Conservation (phyloP, 2,797 vertebrate genomes). For the Bradypodion ventrale region DNA sequence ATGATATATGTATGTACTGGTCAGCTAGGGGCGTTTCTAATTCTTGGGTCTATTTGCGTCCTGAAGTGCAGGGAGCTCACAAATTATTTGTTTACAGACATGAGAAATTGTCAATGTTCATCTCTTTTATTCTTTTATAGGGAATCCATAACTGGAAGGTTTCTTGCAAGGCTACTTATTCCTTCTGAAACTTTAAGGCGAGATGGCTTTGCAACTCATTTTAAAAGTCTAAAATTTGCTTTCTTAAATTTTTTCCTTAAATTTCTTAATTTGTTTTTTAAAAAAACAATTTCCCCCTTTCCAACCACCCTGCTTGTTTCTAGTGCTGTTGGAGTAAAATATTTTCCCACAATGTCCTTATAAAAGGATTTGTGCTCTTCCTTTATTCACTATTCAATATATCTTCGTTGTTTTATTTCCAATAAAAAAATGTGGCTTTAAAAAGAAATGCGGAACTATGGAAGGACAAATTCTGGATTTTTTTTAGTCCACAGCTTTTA, state of each 20-base stretch:
- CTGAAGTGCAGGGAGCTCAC: constrained; percentile 69
- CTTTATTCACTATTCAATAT: background rate
- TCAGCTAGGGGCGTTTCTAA: constrained; percentile 82
- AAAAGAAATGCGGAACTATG: constrained; percentile 10
- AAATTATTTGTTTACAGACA: constrained; percentile 83
- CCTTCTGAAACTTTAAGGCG: constrained; percentile 70
- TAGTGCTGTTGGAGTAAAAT: constrained; percentile 17
- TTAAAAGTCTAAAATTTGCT: constrained; percentile 4
- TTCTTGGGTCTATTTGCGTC: constrained; percentile 77
- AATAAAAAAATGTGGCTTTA: constrained; percentile 30
- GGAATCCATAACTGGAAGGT: constrained; percentile 79
- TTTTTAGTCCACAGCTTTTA: background rate
- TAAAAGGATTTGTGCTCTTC: constrained; percentile 30
- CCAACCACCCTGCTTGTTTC: background rate
- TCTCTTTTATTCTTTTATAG: constrained; percentile 82
- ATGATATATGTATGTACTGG: constrained; percentile 87
- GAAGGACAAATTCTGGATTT: background rate
- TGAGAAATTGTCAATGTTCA: constrained; percentile 77
- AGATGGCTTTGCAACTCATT: constrained; percentile 59
- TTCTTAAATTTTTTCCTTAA: constrained; percentile 7
- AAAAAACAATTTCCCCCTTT: background rate
- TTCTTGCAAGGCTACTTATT: constrained; percentile 72
- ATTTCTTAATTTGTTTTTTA: background rate
- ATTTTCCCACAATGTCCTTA: constrained; percentile 50
- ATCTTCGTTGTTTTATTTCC: constrained; percentile 42